phyloP scores from a whole-genome alignment of 1,140 invertebrate species.

The Neotoxoptera formosana region DNA sequence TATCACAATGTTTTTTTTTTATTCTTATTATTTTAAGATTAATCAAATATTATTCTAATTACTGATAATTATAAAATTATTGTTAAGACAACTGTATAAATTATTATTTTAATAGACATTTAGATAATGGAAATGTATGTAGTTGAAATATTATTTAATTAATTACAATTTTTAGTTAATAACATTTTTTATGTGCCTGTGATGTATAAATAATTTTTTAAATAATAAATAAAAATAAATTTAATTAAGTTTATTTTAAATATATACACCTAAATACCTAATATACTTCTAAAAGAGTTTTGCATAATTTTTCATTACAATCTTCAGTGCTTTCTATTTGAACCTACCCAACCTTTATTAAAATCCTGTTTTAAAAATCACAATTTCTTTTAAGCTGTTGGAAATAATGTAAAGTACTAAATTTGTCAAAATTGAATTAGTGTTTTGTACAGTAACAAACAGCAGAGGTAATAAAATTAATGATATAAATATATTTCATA shows the following conservation, averaged over 20 bases:
- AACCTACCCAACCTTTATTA: too few relatives aligned
- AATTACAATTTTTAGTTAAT: not conserved
- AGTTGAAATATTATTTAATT: not conserved
- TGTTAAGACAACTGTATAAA: not conserved
- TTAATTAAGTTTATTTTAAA: not conserved
- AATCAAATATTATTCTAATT: not conserved
- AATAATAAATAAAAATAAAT: not conserved
- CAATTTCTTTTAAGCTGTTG: too few relatives aligned
- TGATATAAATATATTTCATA: too few relatives aligned
- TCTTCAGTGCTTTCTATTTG: too few relatives aligned
- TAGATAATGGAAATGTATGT: not conserved
- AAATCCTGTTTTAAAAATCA: too few relatives aligned
- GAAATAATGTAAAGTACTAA: too few relatives aligned
- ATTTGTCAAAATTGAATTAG: too few relatives aligned
- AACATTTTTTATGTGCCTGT: not conserved
- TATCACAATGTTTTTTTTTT: not conserved
- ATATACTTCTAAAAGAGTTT: too few relatives aligned
- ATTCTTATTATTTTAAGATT: not conserved
- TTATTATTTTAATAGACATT: not conserved
- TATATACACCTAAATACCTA: not conserved
- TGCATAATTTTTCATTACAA: too few relatives aligned
- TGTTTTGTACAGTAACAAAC: too few relatives aligned
- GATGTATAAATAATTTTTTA: not conserved
- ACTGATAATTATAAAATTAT: not conserved
- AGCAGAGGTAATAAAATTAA: too few relatives aligned